Percentiles rank a stretch among this genome's conserved stretches.
These are phyloP conservation scores for Dynastes hyllus DNA, from an alignment of 2,888 invertebrate genomes.

Conservation along the genomic window DNA sequence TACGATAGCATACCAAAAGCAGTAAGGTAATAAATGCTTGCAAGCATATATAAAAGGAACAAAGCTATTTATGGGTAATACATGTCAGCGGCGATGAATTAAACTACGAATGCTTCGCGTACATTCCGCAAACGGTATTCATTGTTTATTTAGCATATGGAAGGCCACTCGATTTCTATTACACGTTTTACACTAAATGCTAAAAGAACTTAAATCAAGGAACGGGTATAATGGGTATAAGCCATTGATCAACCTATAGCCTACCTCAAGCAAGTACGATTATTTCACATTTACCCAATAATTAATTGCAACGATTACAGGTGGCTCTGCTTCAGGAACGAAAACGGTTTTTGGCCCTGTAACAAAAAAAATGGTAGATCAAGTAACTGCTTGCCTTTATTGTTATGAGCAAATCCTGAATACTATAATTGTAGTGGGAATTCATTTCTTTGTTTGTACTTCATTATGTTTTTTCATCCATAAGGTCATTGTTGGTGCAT, in stretches of 20 bases:
- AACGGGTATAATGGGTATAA: constrained; percentile 34
- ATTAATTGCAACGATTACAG: constrained; percentile 39
- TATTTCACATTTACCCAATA: constrained; percentile 43
- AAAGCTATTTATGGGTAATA: constrained; percentile 36
- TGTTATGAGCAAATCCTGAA: constrained; percentile 3
- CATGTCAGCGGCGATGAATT: constrained; percentile 35
- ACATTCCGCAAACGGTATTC: constrained; percentile 30
- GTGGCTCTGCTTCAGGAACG: constrained; percentile 21
- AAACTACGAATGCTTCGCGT: constrained; percentile 37
- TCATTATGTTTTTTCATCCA: not conserved
- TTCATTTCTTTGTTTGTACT: not conserved
- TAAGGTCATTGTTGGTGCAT: not conserved
- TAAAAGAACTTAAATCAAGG: constrained; percentile 35
- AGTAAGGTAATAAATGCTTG: constrained; percentile 31
- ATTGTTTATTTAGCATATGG: constrained; percentile 43
- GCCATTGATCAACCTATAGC: constrained; percentile 7
- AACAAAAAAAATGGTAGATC: too few relatives aligned
- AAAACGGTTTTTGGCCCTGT: too few relatives aligned
- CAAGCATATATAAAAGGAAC: constrained; percentile 31
- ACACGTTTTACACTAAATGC: not conserved
- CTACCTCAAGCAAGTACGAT: not conserved
- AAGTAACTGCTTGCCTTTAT: constrained; percentile 1
- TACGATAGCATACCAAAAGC: constrained; percentile 28
- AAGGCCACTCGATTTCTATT: constrained; percentile 17
- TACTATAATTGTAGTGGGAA: not conserved